Evolutionary conservation across 2,797 vertebrate species (phyloP), one percentile per base, ranked within the genome.

Genomic region (Sebastes itinus): DNA sequence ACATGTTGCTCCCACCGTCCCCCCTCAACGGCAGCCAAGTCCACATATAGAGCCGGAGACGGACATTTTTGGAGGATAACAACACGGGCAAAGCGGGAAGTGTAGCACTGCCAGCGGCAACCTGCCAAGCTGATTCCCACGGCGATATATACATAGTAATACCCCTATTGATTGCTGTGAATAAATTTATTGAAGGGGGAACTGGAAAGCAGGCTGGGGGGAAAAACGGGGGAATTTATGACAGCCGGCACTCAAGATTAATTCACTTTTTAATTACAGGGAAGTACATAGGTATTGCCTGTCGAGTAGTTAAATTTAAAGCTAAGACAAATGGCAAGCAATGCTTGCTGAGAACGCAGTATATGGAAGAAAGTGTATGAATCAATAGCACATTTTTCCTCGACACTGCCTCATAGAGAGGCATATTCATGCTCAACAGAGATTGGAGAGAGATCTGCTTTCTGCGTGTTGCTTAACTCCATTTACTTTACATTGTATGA

Each of bases 251-350:
- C 82, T 85, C 73, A 88, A 88, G 90, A 95, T 92, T 82, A 91
- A 92, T 92, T 80, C 61, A 75, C 86, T 90, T 95, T 93, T 94
- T 93, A 94, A 95, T 95, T 92, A 92, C 87, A 90, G 88, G 55
- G 78, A 88, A 87, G 75, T 88, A 92, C 84, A 89, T 85, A 83
- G 90, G 87, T 83, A 88, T 88, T 87, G 86, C 87, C 88, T 92
- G 90, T 92, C 83, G 67, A 77, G 78, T 52, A 23, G 77, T 70
- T 81, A 87, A 89, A 95, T 94, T 93, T 87, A 91, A 82, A 86
- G 86, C 88, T 74, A 72, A 90, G 73, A 89, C 87, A 87, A 89
- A 87, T 67, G 38, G 79, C 67, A 33, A 80, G 78, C 55, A 55
- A 67, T 73, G 80, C 78, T 65, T 92, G 92, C 93, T 92, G 94